A percentile compares a stretch with the other conserved stretches of the same genome.
phyloP scores from a whole-genome alignment of 2,113 vertebrate genomes.

The Circaetus cinerascens region DNA sequence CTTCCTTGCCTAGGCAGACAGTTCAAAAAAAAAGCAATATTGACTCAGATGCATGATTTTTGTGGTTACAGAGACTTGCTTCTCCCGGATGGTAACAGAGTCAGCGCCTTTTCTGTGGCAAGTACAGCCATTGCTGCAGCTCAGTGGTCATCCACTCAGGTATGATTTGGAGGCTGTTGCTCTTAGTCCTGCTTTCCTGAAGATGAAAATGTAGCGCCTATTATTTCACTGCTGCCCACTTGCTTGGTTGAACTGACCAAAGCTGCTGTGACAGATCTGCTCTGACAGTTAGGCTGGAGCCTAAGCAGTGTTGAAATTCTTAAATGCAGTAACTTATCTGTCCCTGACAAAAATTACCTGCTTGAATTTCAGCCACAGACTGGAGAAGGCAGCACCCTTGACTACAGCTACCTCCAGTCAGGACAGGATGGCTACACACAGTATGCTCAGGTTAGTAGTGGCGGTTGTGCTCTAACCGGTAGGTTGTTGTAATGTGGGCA shows the following conservation, averaged over 20 bases:
- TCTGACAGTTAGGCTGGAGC: not conserved
- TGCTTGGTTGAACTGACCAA: not conserved
- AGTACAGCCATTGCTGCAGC: slow-evolving; percentile 98
- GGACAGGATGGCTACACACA: slow-evolving; percentile 86
- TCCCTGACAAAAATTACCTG: not conserved
- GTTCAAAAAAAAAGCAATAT: not conserved
- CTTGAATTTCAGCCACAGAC: slow-evolving; percentile 81
- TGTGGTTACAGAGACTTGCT: slow-evolving; percentile 86
- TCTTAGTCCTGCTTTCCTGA: not conserved
- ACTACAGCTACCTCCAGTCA: slow-evolving; percentile 88
- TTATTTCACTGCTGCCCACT: not conserved
- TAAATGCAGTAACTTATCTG: not conserved
- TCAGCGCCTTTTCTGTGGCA: slow-evolving; percentile 96
- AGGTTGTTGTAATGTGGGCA: not conserved
- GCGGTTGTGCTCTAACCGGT: not conserved
- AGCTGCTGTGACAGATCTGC: not conserved
- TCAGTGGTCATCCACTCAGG: slow-evolving; percentile 98
- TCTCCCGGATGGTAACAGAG: slow-evolving; percentile 91
- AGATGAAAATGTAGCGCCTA: not conserved
- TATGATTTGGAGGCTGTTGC: slow-evolving; percentile 43
- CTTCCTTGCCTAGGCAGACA: not conserved
- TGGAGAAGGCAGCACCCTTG: slow-evolving; percentile 81
- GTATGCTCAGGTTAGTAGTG: slow-evolving; percentile 83
- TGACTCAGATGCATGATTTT: not conserved
- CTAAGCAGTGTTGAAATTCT: not conserved